phyloP scores from a whole-genome alignment of 2,113 vertebrate species.

The Lucifuga dentata region DNA sequence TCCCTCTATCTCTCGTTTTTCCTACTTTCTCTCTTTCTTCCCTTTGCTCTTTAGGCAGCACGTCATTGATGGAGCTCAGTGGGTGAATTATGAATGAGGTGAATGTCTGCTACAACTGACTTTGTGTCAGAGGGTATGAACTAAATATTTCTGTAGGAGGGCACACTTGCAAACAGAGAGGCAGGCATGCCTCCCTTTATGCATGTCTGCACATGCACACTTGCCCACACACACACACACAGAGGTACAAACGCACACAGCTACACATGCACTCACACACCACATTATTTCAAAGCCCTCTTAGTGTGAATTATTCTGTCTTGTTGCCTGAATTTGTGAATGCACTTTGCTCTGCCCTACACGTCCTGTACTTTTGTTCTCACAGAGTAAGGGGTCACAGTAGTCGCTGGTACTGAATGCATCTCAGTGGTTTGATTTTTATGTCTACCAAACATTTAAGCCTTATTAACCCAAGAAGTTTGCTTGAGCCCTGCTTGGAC shows the following conservation, averaged over 20 bases:
- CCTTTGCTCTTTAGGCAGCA: not conserved
- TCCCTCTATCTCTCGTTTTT: not conserved
- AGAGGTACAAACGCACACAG: not conserved
- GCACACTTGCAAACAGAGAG: not conserved
- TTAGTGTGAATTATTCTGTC: slow-evolving; percentile 3
- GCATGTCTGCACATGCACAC: slow-evolving; percentile 8
- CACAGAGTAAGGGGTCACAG: slow-evolving; percentile 2
- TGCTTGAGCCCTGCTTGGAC: not conserved
- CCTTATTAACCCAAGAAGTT: not conserved
- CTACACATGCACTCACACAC: not conserved
- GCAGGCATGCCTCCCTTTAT: not conserved
- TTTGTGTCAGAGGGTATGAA: slow-evolving; percentile 12
- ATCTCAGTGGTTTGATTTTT: not conserved
- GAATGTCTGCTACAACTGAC: slow-evolving; percentile 6
- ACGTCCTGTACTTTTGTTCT: slow-evolving; percentile 2
- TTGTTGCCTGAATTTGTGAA: slow-evolving; percentile 17
- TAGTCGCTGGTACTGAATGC: not conserved
- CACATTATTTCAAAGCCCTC: not conserved
- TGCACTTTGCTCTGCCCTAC: slow-evolving; percentile 1
- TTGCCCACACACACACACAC: not conserved
- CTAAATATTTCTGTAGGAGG: not conserved
- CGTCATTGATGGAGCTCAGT: not conserved
- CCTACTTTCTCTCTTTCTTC: not conserved
- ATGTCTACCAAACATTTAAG: not conserved
- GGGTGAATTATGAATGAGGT: slow-evolving; percentile 36